Evolutionary conservation across 2,113 vertebrate species (phyloP), one percentile per base, ranked within the genome.

Genomic region (Potamarius usumacintae): DNA sequence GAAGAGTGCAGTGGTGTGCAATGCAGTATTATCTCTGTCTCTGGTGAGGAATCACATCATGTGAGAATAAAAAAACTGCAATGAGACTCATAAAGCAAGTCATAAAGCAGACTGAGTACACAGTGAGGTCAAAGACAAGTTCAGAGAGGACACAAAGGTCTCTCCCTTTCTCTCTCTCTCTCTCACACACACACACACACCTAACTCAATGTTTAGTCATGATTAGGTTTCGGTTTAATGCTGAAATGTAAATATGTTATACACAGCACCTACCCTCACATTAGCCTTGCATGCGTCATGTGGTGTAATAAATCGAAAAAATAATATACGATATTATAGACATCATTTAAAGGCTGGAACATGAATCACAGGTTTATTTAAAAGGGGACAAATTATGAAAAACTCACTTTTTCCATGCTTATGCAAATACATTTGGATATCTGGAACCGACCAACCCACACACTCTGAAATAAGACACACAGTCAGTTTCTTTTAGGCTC

Each of bases 11-110:
- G 11, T 0, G 15, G 78, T 86, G 86, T 97, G 96, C 25, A 92
- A 91, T 5, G 92, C 92, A 4, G 89, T 87, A 50, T 82, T 93
- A 74, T 92, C 96, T 10, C 92, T 97, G 85, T 94, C 95, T 86
- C 92, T 94, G 95, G 96, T 96, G 81, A 93, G 95, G 34, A 89
- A 86, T 52, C 22, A 42, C 25, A 34, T 85, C 83, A 42, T 15
- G 4, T 42, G 14, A 42, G 3, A 7, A 76, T 34, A 27, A 83
- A 18, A 18, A 87, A 15, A 50, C 27, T 71, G 30, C 52, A 87
- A 0, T 30, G 1, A 67, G 20, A 25, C 17, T 86, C 48, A 80
- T 71, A 52, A 63, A n/a, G 50, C 30, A 76, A 42, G 5, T 77
- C 2, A 62, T 52, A 85, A 85, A 53, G 2, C 4, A 2, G 25